Base-by-base conservation (phyloP, 2,113 vertebrate species). In the Tretioscincus oriximinensis region DNA sequence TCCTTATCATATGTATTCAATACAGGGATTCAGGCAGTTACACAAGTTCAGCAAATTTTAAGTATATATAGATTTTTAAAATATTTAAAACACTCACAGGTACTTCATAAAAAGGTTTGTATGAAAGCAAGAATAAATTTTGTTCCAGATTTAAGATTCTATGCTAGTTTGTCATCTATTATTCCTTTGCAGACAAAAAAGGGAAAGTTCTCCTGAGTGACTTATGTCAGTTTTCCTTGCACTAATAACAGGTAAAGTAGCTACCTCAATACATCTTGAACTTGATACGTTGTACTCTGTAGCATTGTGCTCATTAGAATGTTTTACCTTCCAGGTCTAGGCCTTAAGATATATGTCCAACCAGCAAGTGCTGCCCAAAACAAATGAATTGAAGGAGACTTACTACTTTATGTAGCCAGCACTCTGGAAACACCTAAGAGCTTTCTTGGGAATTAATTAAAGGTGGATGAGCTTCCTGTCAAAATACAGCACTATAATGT, bases 381-480 rank as follows among this genome's bases (percentile, higher is more conserved):
- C 65, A 76, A 76, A 69, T 81, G 76, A 75, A 81, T 67, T 9
- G 31, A 81, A 69, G 68, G 49, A 76, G 72, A 75, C 9, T 1
- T 4, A 22, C 78, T 78, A 54, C 5, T 5, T 74, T 73, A 45
- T 51, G 22, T 28, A 83, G 16, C 0, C 20, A 84, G 7, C 5
- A 76, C 1, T 84, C 16, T 84, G 69, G 41, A 54, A 73, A 69
- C 18, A 72, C 1, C 41, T 7, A 54, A 81, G 2, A 24, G 12
- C 81, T 89, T 87, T 84, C 6, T 79, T 83, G 81, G 64, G 29
- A 77, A 72, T 84, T 77, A 73, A 77, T 83, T 83, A 83, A 77
- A 78, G 63, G 76, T 11, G 63, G 26, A 66, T 64, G 82, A 73
- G 35, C 22, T 68, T 49, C 76, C 64, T 74, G 69, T 85, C 73